Evolutionary conservation across 2,113 vertebrate genomes (phyloP), one percentile per base, ranked within the genome.

Genomic region (Bubo bubo): DNA sequence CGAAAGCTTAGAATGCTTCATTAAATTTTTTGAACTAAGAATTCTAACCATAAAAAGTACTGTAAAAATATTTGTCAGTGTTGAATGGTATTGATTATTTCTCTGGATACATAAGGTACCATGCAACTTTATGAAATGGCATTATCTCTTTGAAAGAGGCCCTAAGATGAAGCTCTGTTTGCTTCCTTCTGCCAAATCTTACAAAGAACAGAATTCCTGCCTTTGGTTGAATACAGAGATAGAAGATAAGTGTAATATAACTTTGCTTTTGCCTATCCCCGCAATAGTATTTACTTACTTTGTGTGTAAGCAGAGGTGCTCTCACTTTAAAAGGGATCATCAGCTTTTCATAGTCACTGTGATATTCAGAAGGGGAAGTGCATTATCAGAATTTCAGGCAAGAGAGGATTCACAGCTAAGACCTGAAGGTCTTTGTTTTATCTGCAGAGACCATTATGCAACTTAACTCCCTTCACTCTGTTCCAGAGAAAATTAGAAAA

Each of bases 31-130:
- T 55, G 1, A 95, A 76, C 15, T 35, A 77, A 85, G 90, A 71
- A 23, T 13, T 67, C 37, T 26, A 73, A 52, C 4, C 17, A 4
- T 41, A 60, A 67, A 47, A 81, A 49, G 6, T 37, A 27, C 23
- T 53, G 10, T 47, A 47, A 77, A 90, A 84, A 56, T 93, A 84
- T 52, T 37, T 79, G 1, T 91, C 34, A 56, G 13, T 70, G 12
- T 88, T 79, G 59, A 59, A 47, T 28, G 4, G 7, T 21, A 53
- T 55, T 59, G 12, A 67, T 52, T 83, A 45, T 59, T 86, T 39
- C 30, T 91, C 53, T 55, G 8, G 22, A 62, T 20, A 55, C 4
- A 8, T 21, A 50, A 0, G 0, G 10, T 32, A 59, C 34, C 18
- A 34, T 28, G 12, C 16, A 67, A 26, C 9, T 74, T 12, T 37